A percentile compares a stretch with the other conserved stretches of the same genome.
phyloP scores from a whole-genome alignment of 2,888 invertebrate genomes.

The Parnassius smintheus region DNA sequence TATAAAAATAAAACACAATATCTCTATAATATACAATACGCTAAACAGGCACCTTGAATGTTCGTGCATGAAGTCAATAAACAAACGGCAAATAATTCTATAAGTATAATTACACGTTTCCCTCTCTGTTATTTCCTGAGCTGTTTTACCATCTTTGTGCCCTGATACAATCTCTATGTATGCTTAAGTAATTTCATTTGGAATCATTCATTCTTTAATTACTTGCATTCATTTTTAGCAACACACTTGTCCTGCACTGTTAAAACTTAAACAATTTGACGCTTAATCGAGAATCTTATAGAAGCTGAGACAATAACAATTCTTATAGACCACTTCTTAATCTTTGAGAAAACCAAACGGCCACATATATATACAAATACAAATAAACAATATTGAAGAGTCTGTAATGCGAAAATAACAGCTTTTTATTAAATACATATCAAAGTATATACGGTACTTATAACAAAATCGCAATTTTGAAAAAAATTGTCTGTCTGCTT shows the following conservation, averaged over 20 bases:
- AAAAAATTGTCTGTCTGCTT: no score
- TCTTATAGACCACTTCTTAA: neutral
- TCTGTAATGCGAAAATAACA: no score
- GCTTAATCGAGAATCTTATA: neutral
- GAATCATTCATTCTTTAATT: neutral
- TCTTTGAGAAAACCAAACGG: no score
- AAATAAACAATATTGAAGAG: no score
- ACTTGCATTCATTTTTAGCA: no score
- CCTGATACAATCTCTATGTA: conserved; percentile 14
- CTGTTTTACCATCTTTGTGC: conserved; percentile 11
- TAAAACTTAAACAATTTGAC: no score
- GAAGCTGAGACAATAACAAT: neutral
- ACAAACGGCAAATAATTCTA: neutral
- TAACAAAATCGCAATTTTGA: no score
- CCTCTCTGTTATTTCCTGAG: neutral
- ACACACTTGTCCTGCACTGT: no score
- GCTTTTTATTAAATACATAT: no score
- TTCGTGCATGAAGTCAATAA: conserved; percentile 4
- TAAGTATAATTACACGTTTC: neutral
- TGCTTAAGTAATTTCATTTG: conserved; percentile 7
- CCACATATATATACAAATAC: neutral
- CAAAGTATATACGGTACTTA: no score
- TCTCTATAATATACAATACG: conserved; percentile 8
- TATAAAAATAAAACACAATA: no score
- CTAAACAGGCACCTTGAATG: conserved; percentile 11